These are phyloP conservation scores for Danio albolineatus DNA, from an alignment of 2,797 vertebrate species.

Conservation along the genomic window DNA sequence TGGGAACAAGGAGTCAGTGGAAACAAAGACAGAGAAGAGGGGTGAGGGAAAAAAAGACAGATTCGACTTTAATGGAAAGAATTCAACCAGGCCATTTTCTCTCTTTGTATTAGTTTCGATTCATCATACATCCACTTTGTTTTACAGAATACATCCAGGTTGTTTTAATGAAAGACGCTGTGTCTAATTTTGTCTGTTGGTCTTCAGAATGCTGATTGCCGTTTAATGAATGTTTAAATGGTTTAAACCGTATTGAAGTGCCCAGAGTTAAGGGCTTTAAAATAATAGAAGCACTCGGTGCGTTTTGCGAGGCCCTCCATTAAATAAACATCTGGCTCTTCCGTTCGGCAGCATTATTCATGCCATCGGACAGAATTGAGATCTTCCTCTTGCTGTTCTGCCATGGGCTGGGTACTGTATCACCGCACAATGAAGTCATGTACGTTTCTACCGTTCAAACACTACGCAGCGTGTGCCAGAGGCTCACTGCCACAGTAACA, in stretches of 20 bases:
- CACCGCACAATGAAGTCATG: slow-evolving; percentile 56
- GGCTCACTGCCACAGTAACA: slow-evolving; percentile 45
- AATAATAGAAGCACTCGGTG: slow-evolving; percentile 37
- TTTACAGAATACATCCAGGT: slow-evolving; percentile 26
- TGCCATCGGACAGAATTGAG: slow-evolving; percentile 57
- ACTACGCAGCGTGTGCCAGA: slow-evolving; percentile 46
- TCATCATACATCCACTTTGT: slow-evolving; percentile 36
- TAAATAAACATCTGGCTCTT: slow-evolving; percentile 82
- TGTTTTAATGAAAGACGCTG: slow-evolving; percentile 24
- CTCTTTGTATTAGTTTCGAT: slow-evolving; percentile 21
- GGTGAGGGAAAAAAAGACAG: slow-evolving; percentile 7
- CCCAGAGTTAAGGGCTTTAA: slow-evolving; percentile 8
- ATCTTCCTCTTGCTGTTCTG: slow-evolving; percentile 48
- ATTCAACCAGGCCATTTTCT: slow-evolving; percentile 29
- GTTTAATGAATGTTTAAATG: slow-evolving; percentile 36
- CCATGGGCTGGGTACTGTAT: slow-evolving; percentile 59
- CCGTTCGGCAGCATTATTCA: slow-evolving; percentile 63
- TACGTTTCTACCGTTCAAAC: slow-evolving; percentile 51
- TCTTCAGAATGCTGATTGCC: slow-evolving; percentile 36
- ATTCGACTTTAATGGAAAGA: slow-evolving; percentile 16
- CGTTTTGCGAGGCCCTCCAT: slow-evolving; percentile 61
- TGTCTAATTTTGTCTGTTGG: slow-evolving; percentile 2
- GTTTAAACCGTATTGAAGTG: slow-evolving; percentile 34
- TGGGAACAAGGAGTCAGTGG: slow-evolving; percentile 25
- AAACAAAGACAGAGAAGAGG: slow-evolving; percentile 65